Evolutionary conservation across 2,113 vertebrate species (phyloP), one percentile per base, ranked within the genome.

Genomic region (Crotalus horridus): DNA sequence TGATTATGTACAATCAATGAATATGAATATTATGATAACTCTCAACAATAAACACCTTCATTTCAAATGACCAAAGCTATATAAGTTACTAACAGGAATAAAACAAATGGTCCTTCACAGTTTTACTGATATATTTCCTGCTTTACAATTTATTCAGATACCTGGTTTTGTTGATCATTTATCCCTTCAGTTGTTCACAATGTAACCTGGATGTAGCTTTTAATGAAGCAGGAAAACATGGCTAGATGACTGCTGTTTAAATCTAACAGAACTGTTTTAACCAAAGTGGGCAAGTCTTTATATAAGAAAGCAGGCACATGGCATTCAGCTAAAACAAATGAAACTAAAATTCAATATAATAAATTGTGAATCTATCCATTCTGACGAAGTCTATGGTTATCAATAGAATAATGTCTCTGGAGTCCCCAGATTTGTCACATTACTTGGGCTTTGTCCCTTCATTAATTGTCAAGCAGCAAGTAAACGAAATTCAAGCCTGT

Each of bases 401-500:
- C 95, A 96, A 95, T 90, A 94, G 88, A 95, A 96, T 81, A 94
- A 91, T 95, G 93, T 89, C 85, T 97, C 96, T 86, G 89, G 95
- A 96, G 96, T 96, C 89, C 3, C 90, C 95, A 94, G 86, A 87
- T 96, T 96, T 97, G 95, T 97, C 96, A 95, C 96, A 85, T 96
- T 93, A 96, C 33, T 81, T 81, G 91, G 94, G 92, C 92, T 94
- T 96, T 91, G 94, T 97, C 96, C 96, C 94, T 97, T 96, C 96
- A 95, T 96, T 96, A 96, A 96, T 96, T 89, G 96, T 93, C 91
- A 87, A 93, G 93, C 93, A 95, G 95, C 95, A 96, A 96, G 95
- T 92, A 96, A 94, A 94, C 88, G 93, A 94, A 97, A 96, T 96
- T 95, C 95, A 96, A 96, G 96, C 95, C 95, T 95, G 94, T 93